phyloP scores from a whole-genome alignment of 92 coral and sea anemone genomes.

The Zoanthus gigantus region DNA sequence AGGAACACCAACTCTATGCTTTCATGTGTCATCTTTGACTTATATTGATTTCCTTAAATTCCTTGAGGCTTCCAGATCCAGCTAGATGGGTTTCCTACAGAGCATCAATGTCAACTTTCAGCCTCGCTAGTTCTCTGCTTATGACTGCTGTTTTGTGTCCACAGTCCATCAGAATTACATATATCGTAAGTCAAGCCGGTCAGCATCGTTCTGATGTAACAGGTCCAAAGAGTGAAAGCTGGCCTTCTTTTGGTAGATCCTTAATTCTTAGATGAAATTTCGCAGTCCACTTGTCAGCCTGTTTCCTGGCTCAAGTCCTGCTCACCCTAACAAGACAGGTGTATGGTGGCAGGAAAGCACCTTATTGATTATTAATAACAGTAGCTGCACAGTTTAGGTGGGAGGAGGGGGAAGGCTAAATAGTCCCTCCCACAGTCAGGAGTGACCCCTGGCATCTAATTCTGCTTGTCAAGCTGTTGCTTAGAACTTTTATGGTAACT shows the following conservation, averaged over 20 bases:
- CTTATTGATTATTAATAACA: conserved; percentile 14
- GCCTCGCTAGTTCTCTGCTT: conserved; percentile 10
- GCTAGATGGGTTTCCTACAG: conserved; percentile 33
- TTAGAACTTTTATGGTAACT: conserved; percentile 5
- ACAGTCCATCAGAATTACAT: not conserved
- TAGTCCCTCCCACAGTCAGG: conserved; percentile 46
- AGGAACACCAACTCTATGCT: too few relatives aligned
- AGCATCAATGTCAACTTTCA: conserved; percentile 33
- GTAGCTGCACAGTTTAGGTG: conserved; percentile 49
- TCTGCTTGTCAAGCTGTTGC: conserved; percentile 16
- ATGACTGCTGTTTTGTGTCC: conserved; percentile 15
- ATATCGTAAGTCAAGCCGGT: not conserved
- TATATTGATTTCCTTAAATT: too few relatives aligned
- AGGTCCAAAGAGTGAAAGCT: conserved; percentile 28
- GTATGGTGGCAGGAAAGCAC: conserved; percentile 39
- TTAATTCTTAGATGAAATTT: not conserved
- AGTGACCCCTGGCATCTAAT: conserved; percentile 30
- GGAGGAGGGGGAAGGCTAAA: not conserved
- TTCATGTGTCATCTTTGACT: not conserved
- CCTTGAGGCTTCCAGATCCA: conserved; percentile 9
- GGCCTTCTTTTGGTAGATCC: not conserved
- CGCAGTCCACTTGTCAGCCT: not conserved
- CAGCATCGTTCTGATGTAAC: conserved; percentile 22
- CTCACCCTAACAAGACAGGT: not conserved
- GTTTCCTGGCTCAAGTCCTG: not conserved